phyloP scores from a whole-genome alignment of 2,888 invertebrate species.

The Antitype chi region DNA sequence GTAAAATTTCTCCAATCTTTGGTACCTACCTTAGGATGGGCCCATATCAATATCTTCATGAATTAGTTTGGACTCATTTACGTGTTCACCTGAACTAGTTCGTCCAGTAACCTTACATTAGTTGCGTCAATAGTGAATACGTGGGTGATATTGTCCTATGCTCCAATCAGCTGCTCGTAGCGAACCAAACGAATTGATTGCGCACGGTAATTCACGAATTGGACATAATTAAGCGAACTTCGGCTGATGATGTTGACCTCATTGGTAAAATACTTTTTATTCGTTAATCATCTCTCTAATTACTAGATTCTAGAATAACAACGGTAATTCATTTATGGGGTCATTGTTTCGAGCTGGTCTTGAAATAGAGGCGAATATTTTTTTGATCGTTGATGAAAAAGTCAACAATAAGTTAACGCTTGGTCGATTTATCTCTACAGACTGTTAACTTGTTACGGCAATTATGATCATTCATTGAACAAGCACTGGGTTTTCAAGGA shows the following conservation, averaged over 20 bases:
- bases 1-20: background rate
- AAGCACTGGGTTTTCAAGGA: conserved; percentile 32
- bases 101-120: conserved; percentile 68
- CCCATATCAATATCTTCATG: background rate
- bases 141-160: conserved; percentile 73
- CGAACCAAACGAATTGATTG: conserved; percentile 49
- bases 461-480: conserved; percentile 43
- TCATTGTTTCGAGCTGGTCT: conserved; percentile 36
- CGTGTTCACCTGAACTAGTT: conserved; percentile 53
- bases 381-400: conserved; percentile 9
- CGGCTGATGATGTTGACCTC: conserved; percentile 51
- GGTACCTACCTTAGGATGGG: background rate
- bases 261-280: conserved; percentile 34
- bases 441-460: conserved; percentile 11
- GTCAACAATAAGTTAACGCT: conserved; percentile 1
- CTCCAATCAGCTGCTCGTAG: conserved; percentile 47
- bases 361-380: conserved; percentile 11
- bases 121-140: conserved; percentile 59
- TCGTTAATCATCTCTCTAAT: conserved; percentile 43
- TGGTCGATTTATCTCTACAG: conserved; percentile 34
- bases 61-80: conserved; percentile 3
- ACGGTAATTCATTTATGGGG: conserved; percentile 35
- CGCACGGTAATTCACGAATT: conserved; percentile 55
- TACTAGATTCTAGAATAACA: conserved; percentile 30
- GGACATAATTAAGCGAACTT: conserved; percentile 43